Percentiles rank a stretch among this genome's conserved stretches.
phyloP scores from a whole-genome alignment of 2,797 vertebrate species.

The Craterocephalus amniculus region DNA sequence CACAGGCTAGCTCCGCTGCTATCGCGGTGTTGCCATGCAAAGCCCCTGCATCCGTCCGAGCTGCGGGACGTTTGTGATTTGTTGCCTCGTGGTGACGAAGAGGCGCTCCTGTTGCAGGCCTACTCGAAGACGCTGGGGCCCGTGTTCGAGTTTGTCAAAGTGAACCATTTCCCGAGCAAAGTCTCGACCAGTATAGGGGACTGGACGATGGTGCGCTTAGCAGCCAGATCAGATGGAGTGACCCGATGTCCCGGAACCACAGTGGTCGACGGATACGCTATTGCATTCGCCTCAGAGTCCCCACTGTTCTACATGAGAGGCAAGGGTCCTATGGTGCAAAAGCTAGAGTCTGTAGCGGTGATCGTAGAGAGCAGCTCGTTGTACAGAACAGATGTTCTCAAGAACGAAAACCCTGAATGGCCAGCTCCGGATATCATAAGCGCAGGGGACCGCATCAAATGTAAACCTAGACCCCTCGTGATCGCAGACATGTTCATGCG shows the following conservation, averaged over 20 bases:
- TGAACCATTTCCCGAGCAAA: not conserved
- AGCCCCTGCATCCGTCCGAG: not conserved
- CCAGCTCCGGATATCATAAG: not conserved
- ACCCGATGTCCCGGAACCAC: not conserved
- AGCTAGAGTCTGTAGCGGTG: slow-evolving; percentile 20
- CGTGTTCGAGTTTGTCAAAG: slow-evolving; percentile 23
- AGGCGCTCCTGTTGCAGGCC: slow-evolving; percentile 18
- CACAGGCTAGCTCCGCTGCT: slow-evolving; percentile 21
- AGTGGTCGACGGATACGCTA: slow-evolving; percentile 16
- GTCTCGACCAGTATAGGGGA: slow-evolving; percentile 27
- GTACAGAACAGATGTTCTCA: slow-evolving; percentile 7
- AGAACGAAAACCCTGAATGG: slow-evolving; percentile 17
- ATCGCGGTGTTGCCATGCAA: slow-evolving; percentile 5
- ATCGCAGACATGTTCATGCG: slow-evolving; percentile 33
- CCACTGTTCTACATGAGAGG: slow-evolving; percentile 27
- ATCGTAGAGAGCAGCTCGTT: slow-evolving; percentile 15
- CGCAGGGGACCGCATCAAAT: slow-evolving; percentile 4
- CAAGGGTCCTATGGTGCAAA: slow-evolving; percentile 21
- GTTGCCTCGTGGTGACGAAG: slow-evolving; percentile 36
- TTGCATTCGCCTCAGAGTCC: slow-evolving; percentile 30
- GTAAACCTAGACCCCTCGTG: slow-evolving; percentile 1
- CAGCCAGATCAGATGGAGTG: not conserved
- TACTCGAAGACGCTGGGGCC: slow-evolving; percentile 23
- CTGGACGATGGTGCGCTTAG: slow-evolving; percentile 19
- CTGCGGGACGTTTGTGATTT: not conserved